Conservation (phyloP, 2,113 vertebrate genomes). For the Dicerorhinus sumatrensis region DNA sequence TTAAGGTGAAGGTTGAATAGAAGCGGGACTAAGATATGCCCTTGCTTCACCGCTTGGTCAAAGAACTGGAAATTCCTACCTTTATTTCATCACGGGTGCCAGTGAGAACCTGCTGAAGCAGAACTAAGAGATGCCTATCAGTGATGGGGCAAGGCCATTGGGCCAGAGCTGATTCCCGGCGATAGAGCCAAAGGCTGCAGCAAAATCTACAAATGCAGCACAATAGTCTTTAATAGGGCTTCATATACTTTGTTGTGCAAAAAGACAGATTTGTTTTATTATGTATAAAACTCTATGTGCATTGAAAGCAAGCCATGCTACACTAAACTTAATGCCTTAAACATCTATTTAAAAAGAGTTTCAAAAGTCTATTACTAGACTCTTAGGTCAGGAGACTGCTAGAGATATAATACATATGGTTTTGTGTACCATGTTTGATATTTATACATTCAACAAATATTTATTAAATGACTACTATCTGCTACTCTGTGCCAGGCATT, state of each 20-base stretch:
- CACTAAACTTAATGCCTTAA: slow-evolving; percentile 54
- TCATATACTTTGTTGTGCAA: neutral
- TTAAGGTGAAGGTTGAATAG: slow-evolving; percentile 50
- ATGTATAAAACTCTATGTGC: slow-evolving; percentile 45
- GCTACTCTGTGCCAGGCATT: neutral
- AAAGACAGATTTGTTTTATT: slow-evolving; percentile 36
- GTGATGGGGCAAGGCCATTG: neutral
- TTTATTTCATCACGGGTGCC: slow-evolving; percentile 20
- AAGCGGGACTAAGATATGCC: neutral
- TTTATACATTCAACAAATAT: slow-evolving; percentile 20
- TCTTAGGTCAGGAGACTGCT: neutral
- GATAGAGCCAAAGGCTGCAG: slow-evolving; percentile 11
- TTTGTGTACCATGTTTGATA: neutral
- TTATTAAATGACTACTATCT: neutral
- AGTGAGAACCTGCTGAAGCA: neutral
- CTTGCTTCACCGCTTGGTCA: slow-evolving; percentile 33
- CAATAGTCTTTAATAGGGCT: neutral
- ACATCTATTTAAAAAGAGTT: slow-evolving; percentile 33
- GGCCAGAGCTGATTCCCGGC: neutral
- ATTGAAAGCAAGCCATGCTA: slow-evolving; percentile 39
- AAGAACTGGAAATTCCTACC: slow-evolving; percentile 45
- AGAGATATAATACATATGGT: neutral
- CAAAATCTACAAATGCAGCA: slow-evolving; percentile 19
- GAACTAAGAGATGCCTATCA: slow-evolving; percentile 2
- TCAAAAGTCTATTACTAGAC: neutral